Conservation (phyloP, 2,797 vertebrate genomes). For the Molossus alvarezi region DNA sequence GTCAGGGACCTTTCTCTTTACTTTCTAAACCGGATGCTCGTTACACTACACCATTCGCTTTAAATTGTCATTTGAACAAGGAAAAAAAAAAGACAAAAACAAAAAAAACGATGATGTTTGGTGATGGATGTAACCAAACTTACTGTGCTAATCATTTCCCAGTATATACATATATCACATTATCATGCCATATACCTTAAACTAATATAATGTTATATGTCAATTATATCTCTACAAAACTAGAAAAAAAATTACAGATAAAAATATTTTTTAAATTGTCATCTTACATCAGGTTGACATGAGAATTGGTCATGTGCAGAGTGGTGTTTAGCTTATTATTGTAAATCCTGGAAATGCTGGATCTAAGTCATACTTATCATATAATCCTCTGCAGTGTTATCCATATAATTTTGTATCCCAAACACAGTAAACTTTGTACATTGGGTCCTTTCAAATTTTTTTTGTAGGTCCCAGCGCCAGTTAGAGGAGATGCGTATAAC, state of each 20-base stretch:
- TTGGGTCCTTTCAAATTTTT: not conserved
- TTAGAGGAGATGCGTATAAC: not conserved
- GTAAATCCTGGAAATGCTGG: not conserved
- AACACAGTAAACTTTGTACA: not conserved
- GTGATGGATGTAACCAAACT: not conserved
- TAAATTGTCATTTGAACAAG: not conserved
- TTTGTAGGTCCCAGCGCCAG: not conserved
- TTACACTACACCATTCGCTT: not conserved
- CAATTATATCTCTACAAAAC: not conserved
- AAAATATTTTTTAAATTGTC: not conserved
- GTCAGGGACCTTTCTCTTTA: not conserved
- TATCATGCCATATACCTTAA: not conserved
- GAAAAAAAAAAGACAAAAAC: not conserved
- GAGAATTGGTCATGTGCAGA: not conserved
- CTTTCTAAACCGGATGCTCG: not conserved
- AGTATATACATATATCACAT: not conserved
- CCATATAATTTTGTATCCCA: not conserved
- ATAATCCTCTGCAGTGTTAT: not conserved
- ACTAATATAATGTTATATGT: not conserved
- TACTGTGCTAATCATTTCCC: not conserved
- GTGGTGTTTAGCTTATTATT: not conserved
- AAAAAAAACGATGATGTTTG: not conserved
- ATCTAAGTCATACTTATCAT: not conserved
- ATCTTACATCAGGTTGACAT: not conserved
- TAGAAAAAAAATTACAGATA: not conserved